These are phyloP conservation scores for Megaptera novaeangliae DNA, from an alignment of 2,113 vertebrate species.

Conservation along the genomic window DNA sequence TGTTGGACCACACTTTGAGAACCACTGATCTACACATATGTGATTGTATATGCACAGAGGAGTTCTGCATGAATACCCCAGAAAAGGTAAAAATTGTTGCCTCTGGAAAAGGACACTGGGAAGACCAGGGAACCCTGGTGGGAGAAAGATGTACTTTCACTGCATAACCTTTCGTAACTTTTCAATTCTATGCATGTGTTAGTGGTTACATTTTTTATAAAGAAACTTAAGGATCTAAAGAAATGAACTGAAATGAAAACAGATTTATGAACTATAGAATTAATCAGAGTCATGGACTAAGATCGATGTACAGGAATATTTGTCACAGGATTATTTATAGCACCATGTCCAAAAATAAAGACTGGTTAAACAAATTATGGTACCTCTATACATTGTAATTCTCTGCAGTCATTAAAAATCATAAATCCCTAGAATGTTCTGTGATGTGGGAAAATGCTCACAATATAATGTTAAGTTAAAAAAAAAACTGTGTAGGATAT, in stretches of 20 bases:
- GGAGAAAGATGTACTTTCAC: background rate
- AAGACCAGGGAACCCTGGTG: background rate
- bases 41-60: background rate
- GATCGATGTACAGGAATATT: constrained; percentile 53
- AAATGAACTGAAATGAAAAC: constrained; percentile 47
- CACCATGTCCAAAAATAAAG: constrained; percentile 32
- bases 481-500: constrained; percentile 57
- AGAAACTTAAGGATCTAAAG: constrained; percentile 16
- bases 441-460: constrained; percentile 50
- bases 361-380: constrained; percentile 66
- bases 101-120: background rate
- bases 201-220: constrained; percentile 28
- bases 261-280: constrained; percentile 60
- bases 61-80: background rate
- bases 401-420: constrained; percentile 60
- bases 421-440: constrained; percentile 63
- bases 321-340: constrained; percentile 44
- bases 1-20: background rate
- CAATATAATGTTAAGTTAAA: constrained; percentile 54
- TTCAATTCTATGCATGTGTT: constrained; percentile 35
- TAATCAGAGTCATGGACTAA: constrained; percentile 52
- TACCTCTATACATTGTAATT: constrained; percentile 64
- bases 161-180: background rate
- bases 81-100: background rate
- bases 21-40: background rate